Percentiles rank a stretch among this genome's conserved stretches.
Evolutionary conservation across 1,140 invertebrate species (phyloP).

Genomic region (Brachionus calyciflorus): DNA sequence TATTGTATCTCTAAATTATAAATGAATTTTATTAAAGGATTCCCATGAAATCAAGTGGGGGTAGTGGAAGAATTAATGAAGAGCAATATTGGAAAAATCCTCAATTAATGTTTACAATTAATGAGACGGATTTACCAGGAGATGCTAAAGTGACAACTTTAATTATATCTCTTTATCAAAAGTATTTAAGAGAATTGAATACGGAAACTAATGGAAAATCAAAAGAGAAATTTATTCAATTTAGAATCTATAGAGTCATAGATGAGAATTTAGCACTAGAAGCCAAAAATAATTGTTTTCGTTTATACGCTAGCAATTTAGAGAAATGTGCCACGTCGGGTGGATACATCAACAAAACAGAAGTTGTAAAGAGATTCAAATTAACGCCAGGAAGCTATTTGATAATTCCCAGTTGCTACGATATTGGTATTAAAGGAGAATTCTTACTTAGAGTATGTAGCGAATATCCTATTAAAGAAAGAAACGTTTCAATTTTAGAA

Average conservation of each 20-base stretch:
- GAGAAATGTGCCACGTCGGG: constrained; percentile 51
- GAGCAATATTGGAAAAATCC: constrained; percentile 40
- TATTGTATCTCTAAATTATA: no score
- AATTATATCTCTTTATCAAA: not conserved
- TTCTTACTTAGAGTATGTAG: constrained; percentile 67
- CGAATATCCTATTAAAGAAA: constrained; percentile 47
- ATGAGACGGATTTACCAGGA: not conserved
- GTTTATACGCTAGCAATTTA: constrained; percentile 18
- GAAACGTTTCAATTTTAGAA: not conserved
- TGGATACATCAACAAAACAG: constrained; percentile 56
- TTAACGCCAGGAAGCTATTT: constrained; percentile 65
- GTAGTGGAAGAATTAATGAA: not conserved
- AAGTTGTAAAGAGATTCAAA: constrained; percentile 57
- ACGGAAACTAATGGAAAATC: not conserved
- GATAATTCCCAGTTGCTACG: constrained; percentile 67
- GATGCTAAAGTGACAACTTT: constrained; percentile 1
- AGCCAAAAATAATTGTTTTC: constrained; percentile 24
- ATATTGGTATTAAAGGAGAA: constrained; percentile 64
- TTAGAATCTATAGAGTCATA: not conserved
- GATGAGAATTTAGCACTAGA: not conserved
- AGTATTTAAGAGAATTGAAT: not conserved
- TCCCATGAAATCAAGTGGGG: not conserved
- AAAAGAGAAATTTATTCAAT: not conserved
- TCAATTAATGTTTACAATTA: constrained; percentile 17
- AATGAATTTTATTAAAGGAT: no score